Conservation (phyloP, 2,113 vertebrate species). For the Jacana jacana region DNA sequence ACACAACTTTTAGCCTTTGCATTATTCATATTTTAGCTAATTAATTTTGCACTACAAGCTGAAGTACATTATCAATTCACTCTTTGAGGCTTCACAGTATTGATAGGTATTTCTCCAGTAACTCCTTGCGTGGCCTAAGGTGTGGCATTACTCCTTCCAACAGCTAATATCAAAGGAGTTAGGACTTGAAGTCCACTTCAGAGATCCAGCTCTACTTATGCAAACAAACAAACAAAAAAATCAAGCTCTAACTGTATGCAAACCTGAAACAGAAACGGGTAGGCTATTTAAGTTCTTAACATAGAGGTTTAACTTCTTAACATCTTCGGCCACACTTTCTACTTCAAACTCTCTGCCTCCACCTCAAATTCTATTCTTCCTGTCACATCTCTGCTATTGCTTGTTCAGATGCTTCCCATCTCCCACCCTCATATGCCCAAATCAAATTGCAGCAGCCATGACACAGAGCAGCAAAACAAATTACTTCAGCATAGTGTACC, state of each 20-base stretch:
- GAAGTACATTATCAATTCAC: not conserved
- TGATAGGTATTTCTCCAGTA: not conserved
- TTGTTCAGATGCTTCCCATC: not conserved
- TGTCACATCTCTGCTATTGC: not conserved
- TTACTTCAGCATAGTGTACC: not conserved
- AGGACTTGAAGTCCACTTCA: not conserved
- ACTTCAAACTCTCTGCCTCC: not conserved
- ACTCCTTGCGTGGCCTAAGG: not conserved
- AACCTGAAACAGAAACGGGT: not conserved
- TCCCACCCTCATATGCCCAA: fast-evolving
- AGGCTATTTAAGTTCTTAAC: not conserved
- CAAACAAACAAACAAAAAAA: not conserved
- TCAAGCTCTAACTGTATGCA: not conserved
- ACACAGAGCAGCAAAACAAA: not conserved
- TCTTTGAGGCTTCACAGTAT: not conserved
- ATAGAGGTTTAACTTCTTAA: not conserved
- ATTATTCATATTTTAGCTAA: not conserved
- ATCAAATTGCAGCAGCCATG: not conserved
- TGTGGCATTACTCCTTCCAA: not conserved
- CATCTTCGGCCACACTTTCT: not conserved
- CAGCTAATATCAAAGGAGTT: not conserved
- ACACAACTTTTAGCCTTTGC: not conserved
- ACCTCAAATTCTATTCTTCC: not conserved
- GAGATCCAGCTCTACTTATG: not conserved
- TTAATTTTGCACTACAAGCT: not conserved